Evolutionary conservation across 2,797 vertebrate genomes (phyloP), one percentile per base, ranked within the genome.

Genomic region (Semaprochilodus insignis): DNA sequence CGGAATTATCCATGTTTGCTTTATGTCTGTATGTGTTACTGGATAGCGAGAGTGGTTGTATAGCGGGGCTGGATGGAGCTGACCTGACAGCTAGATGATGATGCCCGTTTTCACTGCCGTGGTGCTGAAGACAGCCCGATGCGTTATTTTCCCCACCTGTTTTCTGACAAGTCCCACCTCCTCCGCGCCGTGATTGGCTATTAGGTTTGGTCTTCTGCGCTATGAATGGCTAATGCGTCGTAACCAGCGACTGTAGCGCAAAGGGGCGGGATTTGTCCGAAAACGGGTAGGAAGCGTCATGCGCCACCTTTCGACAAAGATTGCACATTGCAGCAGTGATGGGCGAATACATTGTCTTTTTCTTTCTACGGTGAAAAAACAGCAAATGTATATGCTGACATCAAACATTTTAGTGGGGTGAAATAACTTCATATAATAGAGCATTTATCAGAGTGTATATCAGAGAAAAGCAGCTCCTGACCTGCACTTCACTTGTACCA

Each of bases 1-100:
- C 97, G 40, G 96, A 78, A 94, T 93, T 97, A 86, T 99, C 97
- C 97, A 98, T 99, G 57, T 23, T 70, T 85, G 73, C 57, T 55
- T 44, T 52, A 48, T 60, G 27, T 23, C 44, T n/a, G n/a, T 60
- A 17, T 25, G 52, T 6, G 40, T 17, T 17, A 36, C 69, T 40
- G 25, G 10, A 21, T 1, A 48, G 44, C 44, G 8, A 48, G 44
- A 48, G 62, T 16, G 51, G 67, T 70, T 21, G 63, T 52, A 31
- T 54, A 69, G 17, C 14, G 59, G 6, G 52, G 54, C 60, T 71
- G 84, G 52, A 74, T 52, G 44, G 44, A 48, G 55, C 65, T 67
- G 74, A 71, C 74, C 77, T 62, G 78, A 81, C 79, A 81, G 23
- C 5, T 25, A 7, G 23, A 59, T 40, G 81, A 85, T 63, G 84